These are phyloP conservation scores for Leptinotarsa defecta DNA, from an alignment of 1,140 invertebrate genomes.

Conservation along the genomic window DNA sequence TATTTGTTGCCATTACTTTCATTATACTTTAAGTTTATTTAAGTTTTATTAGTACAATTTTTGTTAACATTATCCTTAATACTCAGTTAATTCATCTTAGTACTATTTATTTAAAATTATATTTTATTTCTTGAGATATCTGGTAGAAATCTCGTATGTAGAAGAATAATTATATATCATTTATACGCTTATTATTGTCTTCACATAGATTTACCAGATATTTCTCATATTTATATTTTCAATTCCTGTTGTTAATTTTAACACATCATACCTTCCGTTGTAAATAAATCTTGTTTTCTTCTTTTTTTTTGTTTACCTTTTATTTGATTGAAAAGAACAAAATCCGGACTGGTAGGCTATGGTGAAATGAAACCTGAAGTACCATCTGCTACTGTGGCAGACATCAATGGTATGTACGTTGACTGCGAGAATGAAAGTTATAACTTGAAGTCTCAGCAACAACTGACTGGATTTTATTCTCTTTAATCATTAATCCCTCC, in stretches of 20 bases:
- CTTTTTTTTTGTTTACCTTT: constrained; percentile 25
- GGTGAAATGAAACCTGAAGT: too few species aligned
- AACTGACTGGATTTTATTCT: not conserved
- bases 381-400: too few species aligned
- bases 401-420: too few species aligned
- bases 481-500: not conserved
- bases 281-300: constrained; percentile 30
- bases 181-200: not conserved
- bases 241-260: constrained; percentile 19
- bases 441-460: too few species aligned
- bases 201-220: not conserved
- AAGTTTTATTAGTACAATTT: not conserved
- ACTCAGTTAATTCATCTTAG: not conserved
- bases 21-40: not conserved
- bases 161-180: not conserved
- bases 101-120: not conserved
- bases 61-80: constrained; percentile 1
- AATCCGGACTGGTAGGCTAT: too few species aligned
- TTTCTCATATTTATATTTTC: not conserved
- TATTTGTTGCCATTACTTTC: constrained; percentile 1
- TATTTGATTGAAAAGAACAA: constrained; percentile 3
- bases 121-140: constrained; percentile 30
- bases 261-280: constrained; percentile 16
- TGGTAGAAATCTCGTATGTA: constrained; percentile 15
- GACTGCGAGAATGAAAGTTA: too few species aligned